Evolutionary conservation across 2,113 vertebrate genomes (phyloP), one percentile per base, ranked within the genome.

Genomic region (Cyanistes caeruleus): DNA sequence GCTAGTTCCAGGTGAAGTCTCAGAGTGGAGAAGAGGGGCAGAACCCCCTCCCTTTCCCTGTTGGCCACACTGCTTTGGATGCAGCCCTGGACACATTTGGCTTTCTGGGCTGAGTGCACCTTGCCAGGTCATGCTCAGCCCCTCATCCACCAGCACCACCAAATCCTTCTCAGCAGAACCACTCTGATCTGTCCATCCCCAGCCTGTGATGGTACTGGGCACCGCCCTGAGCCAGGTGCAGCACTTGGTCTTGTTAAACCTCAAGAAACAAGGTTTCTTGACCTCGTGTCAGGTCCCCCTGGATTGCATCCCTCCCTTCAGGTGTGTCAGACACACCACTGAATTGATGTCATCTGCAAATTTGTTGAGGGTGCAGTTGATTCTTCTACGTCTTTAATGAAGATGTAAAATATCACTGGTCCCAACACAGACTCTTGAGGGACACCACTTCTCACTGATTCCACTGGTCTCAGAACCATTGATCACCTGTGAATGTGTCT

Each of bases 41-140:
- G 69, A 46, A 39, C 21, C 9, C 11, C 17, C 49, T 46, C 14
- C 49, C 22, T 39, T 0, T 1, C 33, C 49, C 49, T 33, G 22
- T 22, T 73, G 58, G 2, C 33, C 13, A 25, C 0, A 0, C 21
- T 73, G 48, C 48, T 53, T 1, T 63, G 27, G 33, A 18, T 53
- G 5, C 14, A 55, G 33, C 27, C 4, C 14, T 55, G 24, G 41
- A 55, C 9, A 28, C 0, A 0, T 13, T 22, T 46, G 39, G 9
- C 14, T 63, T 5, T 55, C 22, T 12, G 22, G 41, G 13, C 41
- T 0, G 4, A 53, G 8, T 16, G 2, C 31, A 5, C 16, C 3
- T 7, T 20, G 33, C 6, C 2, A 2, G 23, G 1, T 69, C 44
- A 28, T 14, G 15, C n/a, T 7, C 44, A 82, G 11, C 11, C 23